These are phyloP conservation scores for Tinea pellionella DNA, from an alignment of 2,888 invertebrate genomes.

Conservation along the genomic window DNA sequence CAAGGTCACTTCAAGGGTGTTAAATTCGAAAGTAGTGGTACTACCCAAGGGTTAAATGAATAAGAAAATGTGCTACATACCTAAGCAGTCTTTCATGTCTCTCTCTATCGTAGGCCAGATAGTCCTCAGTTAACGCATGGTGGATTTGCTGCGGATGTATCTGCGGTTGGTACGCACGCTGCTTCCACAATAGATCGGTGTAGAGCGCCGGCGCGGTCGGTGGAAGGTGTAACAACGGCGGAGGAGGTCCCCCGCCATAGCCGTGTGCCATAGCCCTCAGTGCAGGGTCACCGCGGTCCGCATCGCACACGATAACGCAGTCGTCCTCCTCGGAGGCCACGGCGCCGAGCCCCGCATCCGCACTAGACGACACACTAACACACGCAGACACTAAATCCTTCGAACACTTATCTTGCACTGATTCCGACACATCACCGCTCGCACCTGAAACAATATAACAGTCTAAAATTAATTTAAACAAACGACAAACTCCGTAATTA, in stretches of 20 bases:
- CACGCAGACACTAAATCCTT: slow-evolving; percentile 22
- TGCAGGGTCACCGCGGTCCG: slow-evolving; percentile 75
- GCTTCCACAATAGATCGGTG: slow-evolving; percentile 72
- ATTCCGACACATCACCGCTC: slow-evolving; percentile 50
- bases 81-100: slow-evolving; percentile 76
- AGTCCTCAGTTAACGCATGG: slow-evolving; percentile 59
- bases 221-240: slow-evolving; percentile 57
- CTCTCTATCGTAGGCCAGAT: slow-evolving; percentile 71
- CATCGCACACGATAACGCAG: slow-evolving; percentile 74
- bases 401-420: slow-evolving; percentile 44
- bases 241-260: slow-evolving; percentile 75
- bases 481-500: too few relatives aligned
- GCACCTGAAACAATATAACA: slow-evolving; percentile 55
- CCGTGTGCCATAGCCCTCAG: slow-evolving; percentile 79
- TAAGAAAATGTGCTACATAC: slow-evolving; percentile 32
- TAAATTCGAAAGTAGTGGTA: too few relatives aligned
- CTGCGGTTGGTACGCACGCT: slow-evolving; percentile 68
- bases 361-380: slow-evolving; percentile 15
- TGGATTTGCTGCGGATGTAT: slow-evolving; percentile 62
- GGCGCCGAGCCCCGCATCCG: slow-evolving; percentile 58
- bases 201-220: slow-evolving; percentile 55
- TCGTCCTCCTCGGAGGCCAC: slow-evolving; percentile 73
- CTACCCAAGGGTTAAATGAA: too few relatives aligned
- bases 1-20: too few relatives aligned
- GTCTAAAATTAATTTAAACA: too few relatives aligned